Conservation (phyloP, 1,140 invertebrate species). For the Babylonia areolata region DNA sequence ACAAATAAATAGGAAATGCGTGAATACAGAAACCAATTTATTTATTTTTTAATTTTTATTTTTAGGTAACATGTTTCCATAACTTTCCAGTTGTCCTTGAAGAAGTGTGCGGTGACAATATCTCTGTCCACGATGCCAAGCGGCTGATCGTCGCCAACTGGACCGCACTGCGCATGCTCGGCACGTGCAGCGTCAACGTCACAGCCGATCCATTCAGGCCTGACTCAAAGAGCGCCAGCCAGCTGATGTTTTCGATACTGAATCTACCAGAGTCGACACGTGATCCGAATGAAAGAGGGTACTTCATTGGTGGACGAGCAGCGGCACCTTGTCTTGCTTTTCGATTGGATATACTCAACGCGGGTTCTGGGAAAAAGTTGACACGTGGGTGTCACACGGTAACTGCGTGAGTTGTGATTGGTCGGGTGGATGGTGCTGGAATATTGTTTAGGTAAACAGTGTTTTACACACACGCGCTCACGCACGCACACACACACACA, state of each 20-base stretch:
- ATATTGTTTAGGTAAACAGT: background rate
- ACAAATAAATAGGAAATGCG: too few relatives aligned
- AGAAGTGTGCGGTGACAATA: background rate
- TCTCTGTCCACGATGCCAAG: background rate
- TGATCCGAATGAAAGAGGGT: background rate
- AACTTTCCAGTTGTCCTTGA: background rate
- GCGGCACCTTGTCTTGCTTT: background rate
- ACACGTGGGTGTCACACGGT: conserved; percentile 15
- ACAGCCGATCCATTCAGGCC: background rate
- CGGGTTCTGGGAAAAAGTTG: background rate
- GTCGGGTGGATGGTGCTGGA: background rate
- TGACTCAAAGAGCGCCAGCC: background rate
- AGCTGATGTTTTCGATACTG: conserved; percentile 1
- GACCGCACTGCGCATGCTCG: conserved; percentile 13
- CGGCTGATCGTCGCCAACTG: conserved; percentile 26
- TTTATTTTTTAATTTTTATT: too few relatives aligned
- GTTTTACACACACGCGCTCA: too few relatives aligned
- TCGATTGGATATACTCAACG: conserved; percentile 13
- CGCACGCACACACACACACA: too few relatives aligned
- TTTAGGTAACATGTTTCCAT: background rate
- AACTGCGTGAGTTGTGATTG: background rate
- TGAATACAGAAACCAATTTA: too few relatives aligned
- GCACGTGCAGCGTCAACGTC: conserved; percentile 29
- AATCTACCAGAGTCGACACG: background rate
- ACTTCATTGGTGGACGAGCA: background rate